Conservation (phyloP, 2,113 vertebrate species). For the Lepus americanus region DNA sequence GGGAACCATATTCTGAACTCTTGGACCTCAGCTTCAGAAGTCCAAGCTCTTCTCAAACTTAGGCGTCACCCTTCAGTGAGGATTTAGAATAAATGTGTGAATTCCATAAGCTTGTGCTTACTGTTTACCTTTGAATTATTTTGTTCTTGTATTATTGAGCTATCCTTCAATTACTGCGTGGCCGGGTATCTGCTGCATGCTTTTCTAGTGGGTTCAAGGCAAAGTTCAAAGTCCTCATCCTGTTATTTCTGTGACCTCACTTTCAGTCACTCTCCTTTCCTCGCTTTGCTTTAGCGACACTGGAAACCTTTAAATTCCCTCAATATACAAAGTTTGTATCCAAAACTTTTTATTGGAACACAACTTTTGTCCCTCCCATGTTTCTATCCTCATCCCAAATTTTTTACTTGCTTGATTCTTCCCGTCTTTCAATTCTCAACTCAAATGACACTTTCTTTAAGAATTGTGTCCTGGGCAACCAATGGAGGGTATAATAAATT, state of each 20-base stretch:
- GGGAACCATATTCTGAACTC: slow-evolving; percentile 42
- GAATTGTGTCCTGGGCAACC: slow-evolving; percentile 4
- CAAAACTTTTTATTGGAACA: neutral
- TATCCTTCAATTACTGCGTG: neutral
- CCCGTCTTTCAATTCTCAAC: neutral
- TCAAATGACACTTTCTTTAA: neutral
- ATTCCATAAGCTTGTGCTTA: neutral
- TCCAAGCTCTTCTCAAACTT: slow-evolving; percentile 29
- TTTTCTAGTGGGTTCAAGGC: neutral
- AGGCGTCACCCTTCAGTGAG: slow-evolving; percentile 32
- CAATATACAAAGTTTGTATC: neutral
- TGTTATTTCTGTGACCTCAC: neutral
- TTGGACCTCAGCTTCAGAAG: slow-evolving; percentile 49
- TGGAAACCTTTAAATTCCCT: slow-evolving; percentile 26
- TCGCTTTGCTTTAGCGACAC: neutral
- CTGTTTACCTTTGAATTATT: slow-evolving; percentile 38
- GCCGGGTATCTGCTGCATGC: neutral
- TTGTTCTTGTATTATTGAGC: slow-evolving; percentile 1
- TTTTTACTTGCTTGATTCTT: slow-evolving; percentile 29
- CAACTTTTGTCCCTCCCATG: neutral
- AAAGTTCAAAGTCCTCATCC: neutral
- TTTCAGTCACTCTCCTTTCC: neutral
- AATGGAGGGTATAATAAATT: neutral
- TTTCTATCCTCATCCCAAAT: neutral
- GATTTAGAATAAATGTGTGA: slow-evolving; percentile 36